Conservation (phyloP, 2,797 vertebrate genomes). For the Galagoides demidoff region DNA sequence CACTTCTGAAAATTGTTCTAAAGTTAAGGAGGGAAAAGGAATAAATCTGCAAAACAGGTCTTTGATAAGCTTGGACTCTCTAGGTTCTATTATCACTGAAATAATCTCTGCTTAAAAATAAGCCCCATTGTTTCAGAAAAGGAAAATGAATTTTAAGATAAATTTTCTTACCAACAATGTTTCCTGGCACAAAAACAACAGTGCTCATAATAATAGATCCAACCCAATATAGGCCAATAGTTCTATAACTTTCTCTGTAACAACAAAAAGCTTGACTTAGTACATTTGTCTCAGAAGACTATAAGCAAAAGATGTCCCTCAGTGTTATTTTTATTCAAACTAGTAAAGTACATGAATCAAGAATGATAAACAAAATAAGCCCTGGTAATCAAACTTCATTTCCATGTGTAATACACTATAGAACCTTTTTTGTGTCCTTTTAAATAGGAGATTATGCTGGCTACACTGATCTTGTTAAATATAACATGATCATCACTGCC, state of each 20-base stretch:
- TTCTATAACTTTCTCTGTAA: conserved; percentile 94
- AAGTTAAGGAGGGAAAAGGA: not conserved
- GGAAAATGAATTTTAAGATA: conserved; percentile 50
- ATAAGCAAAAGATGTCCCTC: not conserved
- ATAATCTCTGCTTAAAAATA: not conserved
- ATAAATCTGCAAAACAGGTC: not conserved
- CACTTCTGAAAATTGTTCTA: not conserved
- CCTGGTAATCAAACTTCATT: not conserved
- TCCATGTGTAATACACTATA: not conserved
- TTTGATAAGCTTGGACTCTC: not conserved
- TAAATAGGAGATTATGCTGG: not conserved
- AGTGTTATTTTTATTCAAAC: not conserved
- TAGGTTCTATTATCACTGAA: conserved; percentile 4
- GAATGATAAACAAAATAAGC: not conserved
- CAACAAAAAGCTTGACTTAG: conserved; percentile 59
- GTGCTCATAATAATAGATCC: conserved; percentile 95
- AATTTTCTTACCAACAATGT: conserved; percentile 93
- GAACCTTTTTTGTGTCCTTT: not conserved
- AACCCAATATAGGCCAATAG: conserved; percentile 96
- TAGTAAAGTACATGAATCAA: not conserved
- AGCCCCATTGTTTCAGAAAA: conserved; percentile 20
- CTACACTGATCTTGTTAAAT: not conserved
- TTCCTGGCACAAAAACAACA: conserved; percentile 96
- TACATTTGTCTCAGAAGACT: not conserved
- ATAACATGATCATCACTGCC: not conserved